Conservation (phyloP, 2,797 vertebrate species). For the Paguma larvata region DNA sequence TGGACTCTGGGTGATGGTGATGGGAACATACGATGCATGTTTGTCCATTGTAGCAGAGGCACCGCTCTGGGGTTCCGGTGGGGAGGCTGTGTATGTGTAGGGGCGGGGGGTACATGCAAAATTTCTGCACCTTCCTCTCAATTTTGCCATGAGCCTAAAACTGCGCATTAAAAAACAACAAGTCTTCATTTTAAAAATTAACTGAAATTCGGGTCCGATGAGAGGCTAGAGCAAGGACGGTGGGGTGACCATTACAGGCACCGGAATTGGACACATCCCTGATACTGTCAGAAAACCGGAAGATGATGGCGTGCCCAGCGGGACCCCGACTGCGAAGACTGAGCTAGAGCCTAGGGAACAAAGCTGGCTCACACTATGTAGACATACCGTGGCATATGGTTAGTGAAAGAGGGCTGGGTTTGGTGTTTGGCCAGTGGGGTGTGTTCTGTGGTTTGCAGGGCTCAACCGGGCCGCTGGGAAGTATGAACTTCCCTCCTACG, state of each 20-base stretch:
- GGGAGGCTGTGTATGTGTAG: background rate
- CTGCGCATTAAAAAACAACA: too few species aligned
- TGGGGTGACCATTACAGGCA: accelerated
- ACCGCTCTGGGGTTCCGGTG: background rate
- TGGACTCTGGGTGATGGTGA: background rate
- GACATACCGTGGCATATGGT: accelerated
- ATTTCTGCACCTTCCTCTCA: background rate
- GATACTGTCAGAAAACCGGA: background rate
- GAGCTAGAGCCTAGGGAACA: background rate
- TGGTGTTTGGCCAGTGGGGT: background rate
- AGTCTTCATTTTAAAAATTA: background rate
- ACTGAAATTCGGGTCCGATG: background rate
- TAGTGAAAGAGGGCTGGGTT: too few species aligned
- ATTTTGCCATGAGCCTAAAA: background rate
- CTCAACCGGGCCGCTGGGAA: background rate
- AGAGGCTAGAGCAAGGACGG: background rate
- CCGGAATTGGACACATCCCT: too few species aligned
- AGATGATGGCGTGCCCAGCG: accelerated
- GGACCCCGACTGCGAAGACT: background rate
- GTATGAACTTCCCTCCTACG: background rate
- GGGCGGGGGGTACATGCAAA: too few species aligned
- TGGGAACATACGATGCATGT: background rate
- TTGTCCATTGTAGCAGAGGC: background rate
- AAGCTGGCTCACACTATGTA: background rate
- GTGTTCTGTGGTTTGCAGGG: background rate